Base-by-base conservation (phyloP, 2,888 invertebrate species). In the Cyrtodaria siliqua region DNA sequence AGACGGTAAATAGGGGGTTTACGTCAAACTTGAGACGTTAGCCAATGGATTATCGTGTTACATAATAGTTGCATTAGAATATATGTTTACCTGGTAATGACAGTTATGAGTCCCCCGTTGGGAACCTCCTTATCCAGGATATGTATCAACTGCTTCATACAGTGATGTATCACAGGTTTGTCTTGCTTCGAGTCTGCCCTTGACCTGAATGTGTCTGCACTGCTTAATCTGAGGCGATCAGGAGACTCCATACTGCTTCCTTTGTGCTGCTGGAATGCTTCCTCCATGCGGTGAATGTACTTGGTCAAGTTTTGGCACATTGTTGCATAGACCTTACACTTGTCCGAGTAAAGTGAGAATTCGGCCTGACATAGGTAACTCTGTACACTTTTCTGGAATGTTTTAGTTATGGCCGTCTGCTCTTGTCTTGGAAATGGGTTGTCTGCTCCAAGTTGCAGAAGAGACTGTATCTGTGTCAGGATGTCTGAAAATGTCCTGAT, bases 71-170 rank as follows among this genome's bases (percentile, higher is more conserved):
- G n/a, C n/a, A n/a, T n/a, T n/a, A n/a, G n/a, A n/a, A n/a, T n/a
- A n/a, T n/a, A n/a, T n/a, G n/a, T n/a, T n/a, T n/a, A 89, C 90
- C 85, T 82, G 23, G 73, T 72, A 24, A 89, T 62, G 23, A 86
- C 44, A 14, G 72, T 44, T 44, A 82, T 71, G 24, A 90, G 24
- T 8, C 91, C 91, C 18, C 85, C 87, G 8, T 66, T 62, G 14
- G 90, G 89, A 2, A 89, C 74, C 55, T 80, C 82, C 53, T 86
- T 87, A 57, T 89, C 87, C 72, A 90, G 64, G 6, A 73, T 64
- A 44, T 79, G 72, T 40, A 90, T 86, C 44, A 91, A 77, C 2
- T 86, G 83, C 60, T 90, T 91, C 82, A 90, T 82, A 26, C 84
- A 83, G 26, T 71, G 74, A 57, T 89, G 89, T 3, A 91, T 56